phyloP scores from a whole-genome alignment of 2,113 vertebrate genomes.

The Chrysemys picta region DNA sequence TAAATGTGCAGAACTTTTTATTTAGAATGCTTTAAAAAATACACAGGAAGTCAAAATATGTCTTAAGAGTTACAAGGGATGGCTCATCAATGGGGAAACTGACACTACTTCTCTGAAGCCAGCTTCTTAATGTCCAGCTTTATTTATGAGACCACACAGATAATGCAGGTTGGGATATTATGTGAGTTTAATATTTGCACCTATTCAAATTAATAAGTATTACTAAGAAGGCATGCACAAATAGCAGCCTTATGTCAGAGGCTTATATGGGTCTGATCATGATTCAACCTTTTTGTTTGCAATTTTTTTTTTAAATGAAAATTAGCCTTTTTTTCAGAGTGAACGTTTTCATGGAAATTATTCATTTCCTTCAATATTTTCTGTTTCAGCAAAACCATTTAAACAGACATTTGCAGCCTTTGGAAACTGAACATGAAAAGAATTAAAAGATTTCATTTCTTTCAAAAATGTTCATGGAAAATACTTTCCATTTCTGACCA shows the following conservation, averaged over 20 bases:
- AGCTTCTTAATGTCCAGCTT: neutral
- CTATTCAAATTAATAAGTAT: rapidly evolving
- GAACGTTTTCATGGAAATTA: rapidly evolving
- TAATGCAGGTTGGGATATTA: rapidly evolving
- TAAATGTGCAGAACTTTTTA: neutral
- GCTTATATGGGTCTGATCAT: neutral
- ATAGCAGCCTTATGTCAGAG: rapidly evolving
- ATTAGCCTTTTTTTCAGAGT: neutral
- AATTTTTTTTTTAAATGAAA: neutral
- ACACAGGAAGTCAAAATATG: neutral
- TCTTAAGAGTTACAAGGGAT: conserved; percentile 25
- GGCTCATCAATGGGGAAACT: neutral
- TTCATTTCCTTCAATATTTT: neutral
- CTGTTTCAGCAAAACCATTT: neutral
- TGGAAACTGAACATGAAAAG: neutral
- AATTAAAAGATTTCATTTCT: too few relatives aligned
- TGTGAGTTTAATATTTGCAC: rapidly evolving
- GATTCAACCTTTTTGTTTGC: neutral
- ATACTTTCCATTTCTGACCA: too few relatives aligned
- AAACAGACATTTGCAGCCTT: neutral
- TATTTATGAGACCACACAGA: neutral
- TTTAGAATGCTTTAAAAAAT: conserved; percentile 18
- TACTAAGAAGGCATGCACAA: neutral
- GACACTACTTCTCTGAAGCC: neutral
- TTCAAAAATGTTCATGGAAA: too few relatives aligned